Evolutionary conservation across 64 coral and sea anemone species (phyloP), one percentile per base, ranked within the genome.

Genomic region (Exaiptasia diaphana): DNA sequence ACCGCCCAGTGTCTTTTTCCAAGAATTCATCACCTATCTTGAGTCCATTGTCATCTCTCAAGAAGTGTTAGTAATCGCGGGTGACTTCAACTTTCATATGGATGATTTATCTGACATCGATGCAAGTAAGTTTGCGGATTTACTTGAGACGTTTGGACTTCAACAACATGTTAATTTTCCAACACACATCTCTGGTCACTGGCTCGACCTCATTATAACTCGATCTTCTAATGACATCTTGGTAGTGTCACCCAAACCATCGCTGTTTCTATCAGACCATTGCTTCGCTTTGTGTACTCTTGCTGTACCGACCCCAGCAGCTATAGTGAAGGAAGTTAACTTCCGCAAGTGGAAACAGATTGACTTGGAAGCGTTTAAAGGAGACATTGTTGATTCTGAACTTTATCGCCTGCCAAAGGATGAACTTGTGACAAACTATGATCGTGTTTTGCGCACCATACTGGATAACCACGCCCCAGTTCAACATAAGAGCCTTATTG

Each of bases 191-290:
- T 53, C 79, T 49, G 79, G 79, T n/a, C 62, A 68, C 63, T 69
- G 62, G 65, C 43, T 82, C 12, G 79, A 82, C 61, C 60, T 53
- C 64, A 69, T 82, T 46, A 84, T 84, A 44, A 84, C 81, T 56
- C 46, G 81, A 21, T 45, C 78, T 64, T 44, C 58, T 45, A 65
- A 65, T 29, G 78, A 81, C 50, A 41, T 81, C 56, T 43, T 26
- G 78, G 62, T 81, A 21, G 3, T 45, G 4, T 65, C 56, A 28
- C 62, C 41, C 1, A 2, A 40, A 39, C 58, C 78, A 10, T 58
- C 74, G 24, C 14, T 77, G 46, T 58, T 77, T 33, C 74, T 55
- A 26, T 77, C 74, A 13, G 59, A 81, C 43, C 56, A 81, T 67
- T 68, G 56, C 23, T 81, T 81, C 20, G 45, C 27, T 64, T 56